Evolutionary conservation across 2,888 invertebrate genomes (phyloP), one percentile per base, ranked within the genome.

Genomic region (Isoperla grammatica): DNA sequence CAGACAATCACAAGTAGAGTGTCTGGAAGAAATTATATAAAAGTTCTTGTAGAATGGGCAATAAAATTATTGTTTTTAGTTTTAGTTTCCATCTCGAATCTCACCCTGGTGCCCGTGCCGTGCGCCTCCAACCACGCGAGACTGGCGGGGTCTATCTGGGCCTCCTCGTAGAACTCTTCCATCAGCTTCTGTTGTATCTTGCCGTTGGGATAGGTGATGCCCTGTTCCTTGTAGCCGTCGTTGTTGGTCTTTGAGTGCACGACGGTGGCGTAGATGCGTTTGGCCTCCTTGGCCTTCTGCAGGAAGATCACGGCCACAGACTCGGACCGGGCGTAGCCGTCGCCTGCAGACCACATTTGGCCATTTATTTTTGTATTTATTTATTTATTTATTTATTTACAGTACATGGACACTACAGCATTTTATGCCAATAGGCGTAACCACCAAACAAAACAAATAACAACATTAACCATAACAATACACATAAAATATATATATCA

Each of bases 251-350:
- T 82, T 6, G 79, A 77, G 66, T 84, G 79, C 37, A 83, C 69
- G 1, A 81, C 63, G 19, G 77, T 74, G 1, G 78, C 75, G 66
- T 83, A 83, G 19, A 79, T 70, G 40, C 82, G 69, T 57, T 73
- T 76, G 0, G 81, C 77, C 54, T 73, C 70, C 4, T 73, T 72
- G 0, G 73, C 80, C 66, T 84, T 88, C 72, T 94, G 92, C 17
- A 94, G 70, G 67, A 86, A 83, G 40, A 87, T 69, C 0, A 84
- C 83, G 3, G 81, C 83, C 2, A 90, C 77, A 0, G 88, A 85
- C 73, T 94, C 94, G 12, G 90, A 86, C n/a, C 93, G 81, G 0
- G 85, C 87, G 68, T 93, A 94, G 0, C 94, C 93, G 67, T 86
- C 81, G 15, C 87, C 90, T 63, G 49, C 17, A 59, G 43, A n/a